Evolutionary conservation across 2,113 vertebrate species (phyloP).

Genomic region (Illadopsis cleaveri): DNA sequence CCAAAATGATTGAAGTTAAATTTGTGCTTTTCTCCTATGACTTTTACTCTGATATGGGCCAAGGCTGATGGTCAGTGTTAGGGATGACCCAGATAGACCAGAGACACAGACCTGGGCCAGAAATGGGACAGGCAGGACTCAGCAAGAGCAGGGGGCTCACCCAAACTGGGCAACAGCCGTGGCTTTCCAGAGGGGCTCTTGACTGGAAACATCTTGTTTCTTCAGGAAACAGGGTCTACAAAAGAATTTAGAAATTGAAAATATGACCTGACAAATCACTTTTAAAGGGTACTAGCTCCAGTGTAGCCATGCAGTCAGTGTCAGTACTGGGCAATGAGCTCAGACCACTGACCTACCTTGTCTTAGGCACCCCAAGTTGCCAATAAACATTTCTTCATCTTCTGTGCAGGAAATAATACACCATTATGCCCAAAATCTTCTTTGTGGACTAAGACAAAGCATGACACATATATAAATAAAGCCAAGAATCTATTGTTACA

Average conservation of each 20-base stretch:
- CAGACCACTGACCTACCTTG: not conserved
- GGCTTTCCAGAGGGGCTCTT: not conserved
- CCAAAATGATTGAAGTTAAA: not conserved
- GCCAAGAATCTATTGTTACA: not conserved
- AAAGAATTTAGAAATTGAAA: not conserved
- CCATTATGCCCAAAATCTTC: not conserved
- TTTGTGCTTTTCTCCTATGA: not conserved
- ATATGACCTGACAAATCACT: not conserved
- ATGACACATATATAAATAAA: not conserved
- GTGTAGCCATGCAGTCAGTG: not conserved
- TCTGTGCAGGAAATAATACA: not conserved
- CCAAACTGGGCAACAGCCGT: not conserved
- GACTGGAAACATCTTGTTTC: not conserved
- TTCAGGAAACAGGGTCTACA: not conserved
- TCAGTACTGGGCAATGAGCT: not conserved
- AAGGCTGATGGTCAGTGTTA: rapidly evolving
- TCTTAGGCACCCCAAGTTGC: not conserved
- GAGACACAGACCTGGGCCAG: not conserved
- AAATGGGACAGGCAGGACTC: not conserved
- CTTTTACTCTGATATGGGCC: not conserved
- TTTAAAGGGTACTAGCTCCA: not conserved
- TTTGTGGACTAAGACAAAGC: not conserved
- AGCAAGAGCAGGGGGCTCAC: not conserved
- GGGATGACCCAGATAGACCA: not conserved
- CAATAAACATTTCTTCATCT: not conserved